These are phyloP conservation scores for Tauraco hartlaubi DNA, from an alignment of 2,797 vertebrate species.

Conservation along the genomic window DNA sequence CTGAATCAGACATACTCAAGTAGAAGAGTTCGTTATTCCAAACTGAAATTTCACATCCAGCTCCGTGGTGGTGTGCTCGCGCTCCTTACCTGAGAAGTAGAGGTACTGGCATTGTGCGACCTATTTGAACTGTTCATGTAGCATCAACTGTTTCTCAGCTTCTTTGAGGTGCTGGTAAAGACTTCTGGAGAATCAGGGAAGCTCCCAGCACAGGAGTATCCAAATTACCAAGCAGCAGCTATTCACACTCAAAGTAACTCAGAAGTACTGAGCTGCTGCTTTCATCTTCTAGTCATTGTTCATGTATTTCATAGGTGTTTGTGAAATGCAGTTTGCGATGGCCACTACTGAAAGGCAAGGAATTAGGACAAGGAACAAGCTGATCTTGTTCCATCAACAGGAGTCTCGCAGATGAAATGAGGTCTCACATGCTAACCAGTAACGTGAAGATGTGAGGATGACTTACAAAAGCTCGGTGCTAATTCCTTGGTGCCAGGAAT, in stretches of 20 bases:
- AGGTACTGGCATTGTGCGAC: neutral
- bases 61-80: neutral
- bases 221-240: neutral
- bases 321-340: neutral
- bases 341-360: neutral
- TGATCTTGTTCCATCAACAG: neutral
- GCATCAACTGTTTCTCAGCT: neutral
- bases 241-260: neutral
- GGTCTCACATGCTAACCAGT: neutral
- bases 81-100: neutral
- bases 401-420: neutral
- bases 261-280: neutral
- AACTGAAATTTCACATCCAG: neutral
- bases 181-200: neutral
- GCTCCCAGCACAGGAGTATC: neutral
- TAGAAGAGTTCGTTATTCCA: neutral
- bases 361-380: neutral
- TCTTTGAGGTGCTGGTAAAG: neutral
- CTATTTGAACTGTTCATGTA: neutral
- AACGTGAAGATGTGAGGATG: neutral
- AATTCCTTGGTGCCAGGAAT: neutral
- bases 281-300: neutral
- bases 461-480: neutral
- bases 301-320: neutral
- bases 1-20: neutral